Conservation (phyloP, 2,113 vertebrate species). For the Dendropsophus ebraccatus region DNA sequence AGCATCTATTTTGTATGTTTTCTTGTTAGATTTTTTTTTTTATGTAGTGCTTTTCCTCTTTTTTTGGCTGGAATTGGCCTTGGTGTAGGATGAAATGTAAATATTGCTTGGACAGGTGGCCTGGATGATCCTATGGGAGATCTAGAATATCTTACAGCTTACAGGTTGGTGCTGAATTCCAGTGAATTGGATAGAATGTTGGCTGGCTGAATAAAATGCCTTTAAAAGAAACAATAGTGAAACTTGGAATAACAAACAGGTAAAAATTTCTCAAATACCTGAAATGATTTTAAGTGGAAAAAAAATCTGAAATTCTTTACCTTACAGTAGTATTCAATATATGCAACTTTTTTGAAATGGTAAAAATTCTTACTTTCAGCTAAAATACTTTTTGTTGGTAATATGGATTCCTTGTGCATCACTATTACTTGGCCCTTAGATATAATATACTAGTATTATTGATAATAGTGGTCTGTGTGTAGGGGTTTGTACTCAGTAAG, state of each 20-base stretch:
- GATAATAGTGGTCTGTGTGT: no score
- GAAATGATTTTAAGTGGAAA: neutral
- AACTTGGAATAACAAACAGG: constrained; percentile 9
- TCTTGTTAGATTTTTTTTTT: constrained; percentile 63
- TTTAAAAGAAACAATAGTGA: neutral
- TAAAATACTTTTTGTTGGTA: neutral
- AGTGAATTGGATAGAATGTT: neutral
- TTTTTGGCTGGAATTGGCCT: constrained; percentile 73
- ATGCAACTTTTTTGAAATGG: no score
- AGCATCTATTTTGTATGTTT: constrained; percentile 71
- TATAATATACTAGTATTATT: no score
- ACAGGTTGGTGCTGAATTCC: constrained; percentile 74
- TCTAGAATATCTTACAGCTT: constrained; percentile 79
- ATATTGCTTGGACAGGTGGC: constrained; percentile 87
- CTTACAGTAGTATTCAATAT: neutral
- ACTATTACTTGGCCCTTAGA: no score
- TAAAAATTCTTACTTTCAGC: no score
- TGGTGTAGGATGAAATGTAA: constrained; percentile 77
- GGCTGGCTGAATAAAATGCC: neutral
- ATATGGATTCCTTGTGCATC: no score
- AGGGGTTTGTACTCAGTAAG: no score
- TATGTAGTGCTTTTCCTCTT: constrained; percentile 67
- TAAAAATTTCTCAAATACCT: neutral
- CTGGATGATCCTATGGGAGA: constrained; percentile 80
- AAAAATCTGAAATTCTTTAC: neutral